Evolutionary conservation across 2,888 invertebrate genomes (phyloP).

Genomic region (Gastracanthus pulcherrimus): DNA sequence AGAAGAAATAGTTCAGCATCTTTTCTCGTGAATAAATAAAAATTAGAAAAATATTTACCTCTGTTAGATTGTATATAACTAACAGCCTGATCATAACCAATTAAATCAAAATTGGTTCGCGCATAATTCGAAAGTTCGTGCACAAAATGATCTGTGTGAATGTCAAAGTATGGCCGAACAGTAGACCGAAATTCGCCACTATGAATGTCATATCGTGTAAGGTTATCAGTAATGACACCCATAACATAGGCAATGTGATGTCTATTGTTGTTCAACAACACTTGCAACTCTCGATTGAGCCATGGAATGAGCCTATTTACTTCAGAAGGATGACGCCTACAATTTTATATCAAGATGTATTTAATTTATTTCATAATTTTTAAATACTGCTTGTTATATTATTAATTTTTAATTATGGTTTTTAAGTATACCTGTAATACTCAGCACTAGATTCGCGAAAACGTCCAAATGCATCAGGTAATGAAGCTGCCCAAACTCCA

Average conservation of each 20-base stretch:
- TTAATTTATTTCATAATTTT: not conserved
- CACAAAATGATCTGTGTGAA: constrained; percentile 90
- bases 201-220: constrained; percentile 84
- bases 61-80: constrained; percentile 80
- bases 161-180: constrained; percentile 84
- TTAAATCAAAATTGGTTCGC: constrained; percentile 90
- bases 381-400: not conserved
- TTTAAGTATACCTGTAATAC: constrained; percentile 83
- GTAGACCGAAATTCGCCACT: constrained; percentile 85
- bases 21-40: not conserved
- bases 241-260: constrained; percentile 84
- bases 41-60: constrained; percentile 61
- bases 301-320: constrained; percentile 91
- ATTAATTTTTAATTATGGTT: no score
- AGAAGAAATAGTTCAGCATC: not conserved
- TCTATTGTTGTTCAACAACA: constrained; percentile 83
- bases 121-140: constrained; percentile 94
- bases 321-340: constrained; percentile 88
- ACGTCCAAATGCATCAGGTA: constrained; percentile 85
- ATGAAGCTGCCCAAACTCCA: constrained; percentile 86
- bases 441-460: constrained; percentile 86
- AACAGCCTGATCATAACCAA: constrained; percentile 87
- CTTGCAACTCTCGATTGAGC: constrained; percentile 91
- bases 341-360: constrained; percentile 55
- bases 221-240: constrained; percentile 84